phyloP scores from a whole-genome alignment of 2,888 invertebrate genomes.

The Cerceris rybyensis region DNA sequence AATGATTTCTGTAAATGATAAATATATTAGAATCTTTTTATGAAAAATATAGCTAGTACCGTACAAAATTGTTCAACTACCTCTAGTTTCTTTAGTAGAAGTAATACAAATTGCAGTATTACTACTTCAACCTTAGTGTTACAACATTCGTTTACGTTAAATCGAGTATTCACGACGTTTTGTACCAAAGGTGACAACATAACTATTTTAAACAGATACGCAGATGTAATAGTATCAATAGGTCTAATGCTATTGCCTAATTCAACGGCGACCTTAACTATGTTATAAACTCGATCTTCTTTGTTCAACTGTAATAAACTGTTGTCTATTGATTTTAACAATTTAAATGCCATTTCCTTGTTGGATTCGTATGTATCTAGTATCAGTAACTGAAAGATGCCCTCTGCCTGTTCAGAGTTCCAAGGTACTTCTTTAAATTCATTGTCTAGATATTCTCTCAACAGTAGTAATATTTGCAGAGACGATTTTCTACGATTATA shows the following conservation, averaged over 20 bases:
- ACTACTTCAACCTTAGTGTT: conserved; percentile 35
- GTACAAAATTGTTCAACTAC: conserved; percentile 50
- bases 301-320: conserved; percentile 64
- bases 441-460: conserved; percentile 67
- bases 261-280: conserved; percentile 79
- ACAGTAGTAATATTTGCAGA: conserved; percentile 83
- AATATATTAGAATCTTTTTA: background rate
- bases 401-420: conserved; percentile 77
- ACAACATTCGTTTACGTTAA: conserved; percentile 58
- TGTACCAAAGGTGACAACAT: conserved; percentile 68
- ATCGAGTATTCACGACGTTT: conserved; percentile 51
- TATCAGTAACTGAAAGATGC: conserved; percentile 83
- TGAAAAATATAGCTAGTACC: background rate
- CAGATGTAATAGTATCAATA: conserved; percentile 89
- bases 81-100: conserved; percentile 67
- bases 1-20: conserved; percentile 40
- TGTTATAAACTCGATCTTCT: conserved; percentile 37
- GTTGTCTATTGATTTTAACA: conserved; percentile 81
- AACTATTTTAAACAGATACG: conserved; percentile 83
- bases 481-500: conserved; percentile 85
- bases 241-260: conserved; percentile 88
- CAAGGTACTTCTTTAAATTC: conserved; percentile 57
- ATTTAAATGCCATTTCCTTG: conserved; percentile 86
- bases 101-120: conserved; percentile 60
- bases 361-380: conserved; percentile 91